phyloP scores from a whole-genome alignment of 2,888 invertebrate genomes.

The Pasiphila rectangulata region DNA sequence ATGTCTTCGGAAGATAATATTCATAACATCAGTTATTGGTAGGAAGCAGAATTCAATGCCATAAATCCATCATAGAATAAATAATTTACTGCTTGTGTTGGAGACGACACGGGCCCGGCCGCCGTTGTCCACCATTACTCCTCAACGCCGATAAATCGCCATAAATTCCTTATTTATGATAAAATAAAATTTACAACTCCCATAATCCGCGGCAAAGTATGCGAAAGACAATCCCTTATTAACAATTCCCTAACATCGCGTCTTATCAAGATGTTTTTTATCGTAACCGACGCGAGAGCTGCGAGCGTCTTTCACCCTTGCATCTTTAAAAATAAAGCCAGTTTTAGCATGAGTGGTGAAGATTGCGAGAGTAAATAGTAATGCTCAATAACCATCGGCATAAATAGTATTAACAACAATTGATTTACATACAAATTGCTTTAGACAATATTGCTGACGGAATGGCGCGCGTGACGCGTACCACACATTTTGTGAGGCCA shows the following conservation, averaged over 20 bases:
- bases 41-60: slow-evolving; percentile 4
- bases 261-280: slow-evolving; percentile 58
- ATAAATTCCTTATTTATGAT: slow-evolving; percentile 74
- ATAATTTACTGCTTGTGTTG: slow-evolving; percentile 33
- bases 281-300: slow-evolving; percentile 37
- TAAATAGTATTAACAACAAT: slow-evolving; percentile 81
- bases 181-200: slow-evolving; percentile 73
- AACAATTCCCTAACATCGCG: slow-evolving; percentile 70
- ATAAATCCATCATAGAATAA: slow-evolving; percentile 28
- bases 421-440: slow-evolving; percentile 82
- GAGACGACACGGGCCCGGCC: slow-evolving; percentile 22
- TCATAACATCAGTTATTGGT: slow-evolving; percentile 2
- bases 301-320: slow-evolving; percentile 38
- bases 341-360: slow-evolving; percentile 41
- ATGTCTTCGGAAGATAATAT: too few species aligned
- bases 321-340: slow-evolving; percentile 34
- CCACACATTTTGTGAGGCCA: slow-evolving; percentile 53
- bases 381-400: slow-evolving; percentile 77
- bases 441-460: slow-evolving; percentile 80
- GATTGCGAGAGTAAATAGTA: slow-evolving; percentile 65
- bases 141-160: slow-evolving; percentile 50
- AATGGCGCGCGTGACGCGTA: slow-evolving; percentile 76
- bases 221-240: slow-evolving; percentile 63
- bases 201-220: slow-evolving; percentile 54
- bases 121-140: slow-evolving; percentile 36